Percentiles rank a stretch among this genome's conserved stretches.
Evolutionary conservation across 2,113 vertebrate species (phyloP).

Genomic region (Nycticebus coucang): DNA sequence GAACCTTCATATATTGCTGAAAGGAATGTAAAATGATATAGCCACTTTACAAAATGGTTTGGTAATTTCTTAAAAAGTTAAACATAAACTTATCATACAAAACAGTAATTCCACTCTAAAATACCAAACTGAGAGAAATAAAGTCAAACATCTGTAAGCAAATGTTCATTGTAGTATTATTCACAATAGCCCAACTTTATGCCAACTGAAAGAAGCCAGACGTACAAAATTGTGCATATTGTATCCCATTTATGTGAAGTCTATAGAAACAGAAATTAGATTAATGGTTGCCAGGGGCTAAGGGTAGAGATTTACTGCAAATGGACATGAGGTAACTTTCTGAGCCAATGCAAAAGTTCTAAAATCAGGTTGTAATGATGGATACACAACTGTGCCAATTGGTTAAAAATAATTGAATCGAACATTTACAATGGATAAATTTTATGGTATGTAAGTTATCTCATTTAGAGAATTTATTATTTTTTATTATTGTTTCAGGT

Average conservation of each 20-base stretch:
- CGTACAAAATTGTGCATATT: not conserved
- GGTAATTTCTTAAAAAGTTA: constrained; percentile 30
- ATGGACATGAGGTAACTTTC: not conserved
- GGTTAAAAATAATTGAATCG: constrained; percentile 34
- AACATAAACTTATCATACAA: not conserved
- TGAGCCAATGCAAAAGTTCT: not conserved
- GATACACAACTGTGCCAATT: not conserved
- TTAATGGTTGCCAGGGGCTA: not conserved
- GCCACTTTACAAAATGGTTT: not conserved
- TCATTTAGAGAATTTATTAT: not conserved
- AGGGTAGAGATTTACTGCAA: not conserved
- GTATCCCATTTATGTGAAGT: constrained; percentile 8
- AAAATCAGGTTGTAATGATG: not conserved
- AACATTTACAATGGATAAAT: not conserved
- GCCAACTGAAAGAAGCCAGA: not conserved
- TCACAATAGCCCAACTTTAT: not conserved
- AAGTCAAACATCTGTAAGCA: not conserved
- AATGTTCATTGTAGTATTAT: not conserved
- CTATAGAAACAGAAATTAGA: constrained; percentile 13
- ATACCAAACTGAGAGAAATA: not conserved
- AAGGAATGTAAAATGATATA: not conserved
- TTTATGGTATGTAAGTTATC: constrained; percentile 9
- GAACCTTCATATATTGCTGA: not conserved
- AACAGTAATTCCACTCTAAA: not conserved
- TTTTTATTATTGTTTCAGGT: no score